Conservation (phyloP, 1,140 invertebrate genomes). For the Eumeta japonica region DNA sequence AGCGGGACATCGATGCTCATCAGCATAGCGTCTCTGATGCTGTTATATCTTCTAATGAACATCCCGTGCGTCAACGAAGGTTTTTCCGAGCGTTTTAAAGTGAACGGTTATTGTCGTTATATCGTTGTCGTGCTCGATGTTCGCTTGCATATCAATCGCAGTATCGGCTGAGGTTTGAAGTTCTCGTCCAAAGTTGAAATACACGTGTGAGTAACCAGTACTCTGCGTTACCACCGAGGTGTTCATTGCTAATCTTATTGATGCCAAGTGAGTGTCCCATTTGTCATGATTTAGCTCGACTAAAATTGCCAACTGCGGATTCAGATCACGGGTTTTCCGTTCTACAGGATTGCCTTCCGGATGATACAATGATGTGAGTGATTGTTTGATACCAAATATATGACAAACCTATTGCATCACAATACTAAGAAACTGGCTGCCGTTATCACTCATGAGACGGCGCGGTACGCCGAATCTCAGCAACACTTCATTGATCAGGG, state of each 20-base stretch:
- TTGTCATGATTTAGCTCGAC: constrained; percentile 20
- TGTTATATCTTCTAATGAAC: not conserved
- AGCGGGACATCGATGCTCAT: constrained; percentile 7
- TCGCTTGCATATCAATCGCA: constrained; percentile 10
- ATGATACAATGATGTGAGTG: constrained; percentile 22
- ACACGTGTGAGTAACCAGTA: constrained; percentile 33
- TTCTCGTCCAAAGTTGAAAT: constrained; percentile 19
- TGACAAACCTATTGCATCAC: constrained; percentile 23
- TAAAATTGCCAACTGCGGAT: constrained; percentile 23
- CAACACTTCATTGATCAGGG: constrained; percentile 10
- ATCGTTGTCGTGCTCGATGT: constrained; percentile 13
- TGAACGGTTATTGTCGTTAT: constrained; percentile 12
- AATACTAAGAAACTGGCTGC: constrained; percentile 9
- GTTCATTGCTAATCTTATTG: constrained; percentile 34
- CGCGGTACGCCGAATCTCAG: constrained; percentile 12
- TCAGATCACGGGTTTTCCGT: constrained; percentile 26
- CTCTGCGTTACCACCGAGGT: constrained; percentile 23
- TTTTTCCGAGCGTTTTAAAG: constrained; percentile 9
- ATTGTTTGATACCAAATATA: constrained; percentile 20
- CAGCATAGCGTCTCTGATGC: not conserved
- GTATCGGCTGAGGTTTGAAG: constrained; percentile 7
- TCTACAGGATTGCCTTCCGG: constrained; percentile 29
- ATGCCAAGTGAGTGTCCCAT: constrained; percentile 26
- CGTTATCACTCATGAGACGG: constrained; percentile 19
- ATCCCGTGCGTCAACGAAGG: constrained; percentile 15